phyloP scores from a whole-genome alignment of 2,113 vertebrate species.

The Melospiza melodia region DNA sequence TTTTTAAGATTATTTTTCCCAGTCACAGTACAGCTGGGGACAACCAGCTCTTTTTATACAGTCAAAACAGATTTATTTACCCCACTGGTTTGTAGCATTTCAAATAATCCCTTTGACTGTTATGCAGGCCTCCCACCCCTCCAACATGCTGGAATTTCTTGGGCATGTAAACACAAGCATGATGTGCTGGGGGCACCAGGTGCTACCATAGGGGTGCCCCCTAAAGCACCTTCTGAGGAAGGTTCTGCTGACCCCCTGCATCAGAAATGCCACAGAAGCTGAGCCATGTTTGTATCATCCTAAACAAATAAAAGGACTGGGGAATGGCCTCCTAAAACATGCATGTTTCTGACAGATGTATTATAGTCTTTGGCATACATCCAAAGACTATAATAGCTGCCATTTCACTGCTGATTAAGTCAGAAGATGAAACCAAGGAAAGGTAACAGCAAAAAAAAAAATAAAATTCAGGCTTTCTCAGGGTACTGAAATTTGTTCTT shows the following conservation, averaged over 20 bases:
- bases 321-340: not conserved
- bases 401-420: not conserved
- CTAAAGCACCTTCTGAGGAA: not conserved
- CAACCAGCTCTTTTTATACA: not conserved
- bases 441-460: not conserved
- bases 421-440: not conserved
- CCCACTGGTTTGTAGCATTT: not conserved
- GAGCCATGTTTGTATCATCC: not conserved
- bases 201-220: not conserved
- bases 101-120: not conserved
- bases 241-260: not conserved
- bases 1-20: not conserved
- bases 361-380: not conserved
- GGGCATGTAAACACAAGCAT: not conserved
- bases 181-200: not conserved
- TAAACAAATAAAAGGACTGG: not conserved
- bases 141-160: not conserved
- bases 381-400: not conserved
- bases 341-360: not conserved
- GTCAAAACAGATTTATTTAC: not conserved
- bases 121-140: not conserved
- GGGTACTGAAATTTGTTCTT: not conserved
- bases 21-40: not conserved
- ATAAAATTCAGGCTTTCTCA: not conserved
- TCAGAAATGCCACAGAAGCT: not conserved